phyloP scores from a whole-genome alignment of 2,113 vertebrate genomes.

The Nothocercus julius region DNA sequence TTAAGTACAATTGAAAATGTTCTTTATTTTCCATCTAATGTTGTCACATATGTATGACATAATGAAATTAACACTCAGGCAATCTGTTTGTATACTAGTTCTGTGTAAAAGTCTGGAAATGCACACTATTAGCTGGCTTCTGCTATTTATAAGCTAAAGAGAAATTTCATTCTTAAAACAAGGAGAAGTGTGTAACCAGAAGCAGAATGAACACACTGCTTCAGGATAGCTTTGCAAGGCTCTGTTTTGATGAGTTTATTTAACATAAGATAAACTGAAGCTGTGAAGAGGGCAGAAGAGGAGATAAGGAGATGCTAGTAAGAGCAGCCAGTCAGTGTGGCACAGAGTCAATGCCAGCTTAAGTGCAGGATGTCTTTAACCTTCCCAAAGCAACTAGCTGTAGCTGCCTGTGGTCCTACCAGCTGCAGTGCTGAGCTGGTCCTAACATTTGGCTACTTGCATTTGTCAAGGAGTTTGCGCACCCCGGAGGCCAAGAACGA shows the following conservation, averaged over 20 bases:
- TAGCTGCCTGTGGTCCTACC: background rate
- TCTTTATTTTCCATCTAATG: background rate
- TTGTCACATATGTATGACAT: background rate
- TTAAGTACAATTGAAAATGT: background rate
- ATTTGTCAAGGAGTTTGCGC: background rate
- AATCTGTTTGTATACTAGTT: background rate
- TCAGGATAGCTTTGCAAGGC: background rate
- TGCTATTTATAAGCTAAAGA: background rate
- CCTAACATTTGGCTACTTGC: background rate
- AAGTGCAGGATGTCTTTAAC: background rate
- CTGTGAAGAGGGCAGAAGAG: background rate
- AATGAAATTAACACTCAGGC: background rate
- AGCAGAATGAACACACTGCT: background rate
- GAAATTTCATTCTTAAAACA: background rate
- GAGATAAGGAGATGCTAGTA: background rate
- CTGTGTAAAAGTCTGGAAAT: background rate
- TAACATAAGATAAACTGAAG: background rate
- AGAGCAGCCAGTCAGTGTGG: background rate
- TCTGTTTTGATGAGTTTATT: background rate
- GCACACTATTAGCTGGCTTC: background rate
- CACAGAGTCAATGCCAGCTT: background rate
- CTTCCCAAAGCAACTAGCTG: background rate
- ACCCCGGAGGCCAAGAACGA: background rate
- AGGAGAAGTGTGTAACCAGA: background rate
- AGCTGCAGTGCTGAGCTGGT: background rate